These are phyloP conservation scores for Pollachius pollachius DNA, from an alignment of 2,113 vertebrate genomes.

Conservation along the genomic window DNA sequence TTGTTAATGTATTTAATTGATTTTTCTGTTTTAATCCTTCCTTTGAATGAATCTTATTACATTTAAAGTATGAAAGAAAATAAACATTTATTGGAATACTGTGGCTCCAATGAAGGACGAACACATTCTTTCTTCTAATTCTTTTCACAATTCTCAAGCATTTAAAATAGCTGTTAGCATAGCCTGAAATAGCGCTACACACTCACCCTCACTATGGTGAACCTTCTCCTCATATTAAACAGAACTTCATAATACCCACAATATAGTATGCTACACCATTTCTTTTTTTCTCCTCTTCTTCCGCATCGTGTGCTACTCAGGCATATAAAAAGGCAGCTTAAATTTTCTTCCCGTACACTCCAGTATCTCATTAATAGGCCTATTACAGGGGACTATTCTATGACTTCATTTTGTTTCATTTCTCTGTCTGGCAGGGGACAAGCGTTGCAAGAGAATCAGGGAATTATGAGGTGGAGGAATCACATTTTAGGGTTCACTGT, in stretches of 20 bases:
- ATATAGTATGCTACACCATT: not conserved
- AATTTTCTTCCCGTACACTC: constrained; percentile 66
- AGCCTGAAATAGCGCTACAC: too few species aligned
- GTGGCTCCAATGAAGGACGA: too few species aligned
- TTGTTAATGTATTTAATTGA: not conserved
- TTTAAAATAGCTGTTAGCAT: too few species aligned
- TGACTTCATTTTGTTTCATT: constrained; percentile 71
- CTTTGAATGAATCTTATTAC: too few species aligned
- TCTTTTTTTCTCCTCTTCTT: too few species aligned
- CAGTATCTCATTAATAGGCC: constrained; percentile 59
- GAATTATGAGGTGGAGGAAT: constrained; percentile 75
- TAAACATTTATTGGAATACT: too few species aligned
- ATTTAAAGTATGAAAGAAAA: too few species aligned
- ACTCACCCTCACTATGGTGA: too few species aligned
- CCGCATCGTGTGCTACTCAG: too few species aligned
- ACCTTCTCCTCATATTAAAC: not conserved
- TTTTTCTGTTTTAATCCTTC: not conserved
- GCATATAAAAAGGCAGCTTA: constrained; percentile 49
- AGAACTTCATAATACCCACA: constrained; percentile 54
- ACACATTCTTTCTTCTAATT: too few species aligned
- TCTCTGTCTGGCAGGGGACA: constrained; percentile 63
- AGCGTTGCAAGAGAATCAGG: constrained; percentile 58
- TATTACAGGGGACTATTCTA: constrained; percentile 71
- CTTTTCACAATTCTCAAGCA: too few species aligned
- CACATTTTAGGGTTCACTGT: constrained; percentile 73